Percentiles rank a stretch among this genome's conserved stretches.
Evolutionary conservation across 2,888 invertebrate genomes (phyloP).

Genomic region (Euzophera pinguis): DNA sequence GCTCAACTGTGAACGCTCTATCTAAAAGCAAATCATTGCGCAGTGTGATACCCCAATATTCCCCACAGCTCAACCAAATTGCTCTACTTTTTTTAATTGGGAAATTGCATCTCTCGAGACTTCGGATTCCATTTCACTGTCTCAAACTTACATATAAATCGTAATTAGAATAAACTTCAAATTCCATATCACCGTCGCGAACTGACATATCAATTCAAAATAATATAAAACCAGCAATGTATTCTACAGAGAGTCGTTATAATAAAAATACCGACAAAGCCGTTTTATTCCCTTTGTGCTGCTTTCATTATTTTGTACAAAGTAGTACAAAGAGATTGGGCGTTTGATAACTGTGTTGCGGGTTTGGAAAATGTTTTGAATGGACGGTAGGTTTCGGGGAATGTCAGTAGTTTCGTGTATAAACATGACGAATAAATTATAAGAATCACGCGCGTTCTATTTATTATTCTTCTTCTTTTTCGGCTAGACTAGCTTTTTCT

Average conservation of each 20-base stretch:
- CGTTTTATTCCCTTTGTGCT: conserved; percentile 10
- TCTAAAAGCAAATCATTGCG: too few relatives aligned
- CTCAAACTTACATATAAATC: too few relatives aligned
- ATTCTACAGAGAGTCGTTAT: background rate
- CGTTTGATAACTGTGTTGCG: background rate
- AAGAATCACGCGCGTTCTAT: too few relatives aligned
- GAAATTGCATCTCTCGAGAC: too few relatives aligned
- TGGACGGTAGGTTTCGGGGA: background rate
- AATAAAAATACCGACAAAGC: conserved; percentile 3
- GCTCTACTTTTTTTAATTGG: too few relatives aligned
- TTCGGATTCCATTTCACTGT: too few relatives aligned
- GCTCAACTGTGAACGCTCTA: too few relatives aligned
- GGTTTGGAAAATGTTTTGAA: background rate
- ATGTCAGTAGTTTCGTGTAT: background rate
- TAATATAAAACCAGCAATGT: background rate
- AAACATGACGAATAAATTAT: conserved; percentile 3
- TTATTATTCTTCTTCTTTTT: background rate
- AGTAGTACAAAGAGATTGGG: conserved; percentile 2
- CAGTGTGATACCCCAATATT: too few relatives aligned
- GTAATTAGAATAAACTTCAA: too few relatives aligned
- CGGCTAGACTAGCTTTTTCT: too few relatives aligned
- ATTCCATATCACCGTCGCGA: too few relatives aligned
- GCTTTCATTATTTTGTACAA: conserved; percentile 6
- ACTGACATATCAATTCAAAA: background rate
- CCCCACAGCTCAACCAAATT: too few relatives aligned